Conservation (phyloP, 2,888 invertebrate species). For the Zygogramma bicolorata region DNA sequence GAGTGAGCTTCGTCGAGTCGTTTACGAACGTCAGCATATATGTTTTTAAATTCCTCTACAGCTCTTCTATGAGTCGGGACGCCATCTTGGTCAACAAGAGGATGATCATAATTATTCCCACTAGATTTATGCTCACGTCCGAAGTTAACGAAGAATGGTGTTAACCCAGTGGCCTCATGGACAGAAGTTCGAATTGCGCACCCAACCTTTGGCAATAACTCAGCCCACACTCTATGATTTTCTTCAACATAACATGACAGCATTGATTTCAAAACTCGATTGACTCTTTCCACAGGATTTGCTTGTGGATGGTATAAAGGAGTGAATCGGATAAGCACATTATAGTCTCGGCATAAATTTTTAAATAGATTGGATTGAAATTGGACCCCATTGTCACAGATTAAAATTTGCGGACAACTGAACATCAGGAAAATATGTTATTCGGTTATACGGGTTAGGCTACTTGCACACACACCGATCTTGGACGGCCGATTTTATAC, state of each 20-base stretch:
- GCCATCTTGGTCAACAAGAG: not conserved
- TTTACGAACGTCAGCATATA: not conserved
- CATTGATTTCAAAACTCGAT: conserved; percentile 55
- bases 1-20: not conserved
- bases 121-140: conserved; percentile 23
- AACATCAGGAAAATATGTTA: conserved; percentile 14
- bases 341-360: not conserved
- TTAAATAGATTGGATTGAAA: not conserved
- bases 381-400: not conserved
- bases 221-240: conserved; percentile 48
- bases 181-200: conserved; percentile 43
- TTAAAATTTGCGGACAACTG: not conserved
- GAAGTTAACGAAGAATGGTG: conserved; percentile 40
- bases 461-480: no score
- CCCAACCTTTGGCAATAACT: conserved; percentile 34
- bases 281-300: conserved; percentile 56
- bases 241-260: conserved; percentile 47
- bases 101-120: conserved; percentile 5
- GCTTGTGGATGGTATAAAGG: conserved; percentile 51
- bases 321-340: conserved; percentile 1
- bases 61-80: not conserved
- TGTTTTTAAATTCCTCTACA: not conserved
- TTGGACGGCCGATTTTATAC: no score
- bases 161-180: conserved; percentile 40
- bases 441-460: not conserved